These are phyloP conservation scores for Mechanitis mazaeus DNA, from an alignment of 2,888 invertebrate species.

Conservation along the genomic window DNA sequence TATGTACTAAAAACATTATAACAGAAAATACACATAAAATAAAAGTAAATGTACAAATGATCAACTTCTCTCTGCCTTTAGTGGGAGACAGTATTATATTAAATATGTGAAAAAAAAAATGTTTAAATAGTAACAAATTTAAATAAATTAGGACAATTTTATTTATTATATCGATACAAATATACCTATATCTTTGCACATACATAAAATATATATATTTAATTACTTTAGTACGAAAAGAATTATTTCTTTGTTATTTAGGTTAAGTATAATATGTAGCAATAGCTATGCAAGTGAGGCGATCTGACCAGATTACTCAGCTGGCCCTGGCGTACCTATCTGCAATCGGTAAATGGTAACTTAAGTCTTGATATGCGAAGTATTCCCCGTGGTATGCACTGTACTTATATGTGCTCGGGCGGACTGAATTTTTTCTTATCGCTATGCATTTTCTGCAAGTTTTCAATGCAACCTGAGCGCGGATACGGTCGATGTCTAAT, in stretches of 20 bases:
- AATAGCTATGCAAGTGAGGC: conserved; percentile 65
- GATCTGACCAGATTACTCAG: conserved; percentile 71
- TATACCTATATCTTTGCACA: no score
- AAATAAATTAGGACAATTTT: no score
- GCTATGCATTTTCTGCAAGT: conserved; percentile 73
- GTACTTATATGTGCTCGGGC: conserved; percentile 68
- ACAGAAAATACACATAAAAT: no score
- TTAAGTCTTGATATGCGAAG: conserved; percentile 71
- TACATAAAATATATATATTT: neutral
- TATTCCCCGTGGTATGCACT: conserved; percentile 68
- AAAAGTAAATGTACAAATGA: no score
- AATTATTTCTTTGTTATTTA: conserved; percentile 70
- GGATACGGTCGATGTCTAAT: conserved; percentile 42
- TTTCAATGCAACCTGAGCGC: conserved; percentile 59
- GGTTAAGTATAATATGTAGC: conserved; percentile 70
- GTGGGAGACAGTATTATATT: no score
- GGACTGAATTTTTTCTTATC: conserved; percentile 76
- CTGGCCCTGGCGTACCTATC: conserved; percentile 71
- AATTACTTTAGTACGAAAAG: conserved; percentile 31
- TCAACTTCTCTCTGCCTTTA: no score
- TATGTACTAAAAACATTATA: no score
- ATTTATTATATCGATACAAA: no score
- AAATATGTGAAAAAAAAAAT: neutral
- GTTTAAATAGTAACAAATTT: no score
- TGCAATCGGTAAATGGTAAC: conserved; percentile 76